Percentiles rank a stretch among this genome's conserved stretches.
Evolutionary conservation across 2,888 invertebrate species (phyloP).

Genomic region (Myopa testacea): DNA sequence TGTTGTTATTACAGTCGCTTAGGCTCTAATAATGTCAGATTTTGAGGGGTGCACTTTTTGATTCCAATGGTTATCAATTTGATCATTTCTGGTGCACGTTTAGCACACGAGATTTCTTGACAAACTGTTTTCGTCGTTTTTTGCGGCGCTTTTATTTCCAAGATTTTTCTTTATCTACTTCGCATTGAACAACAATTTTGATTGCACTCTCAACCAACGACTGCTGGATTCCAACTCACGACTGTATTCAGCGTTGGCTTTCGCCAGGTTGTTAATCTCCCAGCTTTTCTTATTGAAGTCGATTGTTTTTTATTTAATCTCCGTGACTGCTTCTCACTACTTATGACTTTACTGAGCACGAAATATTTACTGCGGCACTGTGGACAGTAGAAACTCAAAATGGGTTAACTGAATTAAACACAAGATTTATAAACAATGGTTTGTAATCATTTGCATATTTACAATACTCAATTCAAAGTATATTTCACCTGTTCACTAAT

Average conservation of each 20-base stretch:
- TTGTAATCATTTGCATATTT: no score
- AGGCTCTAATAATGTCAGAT: neutral
- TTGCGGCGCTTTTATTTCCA: neutral
- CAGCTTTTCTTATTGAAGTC: neutral
- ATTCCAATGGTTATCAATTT: no score
- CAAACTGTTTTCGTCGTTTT: neutral
- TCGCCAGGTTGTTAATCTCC: constrained; percentile 13
- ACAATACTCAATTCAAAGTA: no score
- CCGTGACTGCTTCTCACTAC: constrained; percentile 16
- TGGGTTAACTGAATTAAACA: neutral
- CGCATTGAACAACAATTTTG: neutral
- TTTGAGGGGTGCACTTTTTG: no score
- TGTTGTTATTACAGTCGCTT: constrained; percentile 22
- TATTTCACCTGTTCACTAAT: no score
- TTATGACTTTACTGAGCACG: neutral
- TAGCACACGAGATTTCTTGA: no score
- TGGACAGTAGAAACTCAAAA: neutral
- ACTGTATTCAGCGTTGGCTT: neutral
- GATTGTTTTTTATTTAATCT: constrained; percentile 5
- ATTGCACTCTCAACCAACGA: constrained; percentile 3
- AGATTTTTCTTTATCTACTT: neutral
- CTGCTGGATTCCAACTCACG: constrained; percentile 6
- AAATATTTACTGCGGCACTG: neutral
- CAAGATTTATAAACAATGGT: no score
- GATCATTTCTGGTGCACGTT: no score